A percentile compares a stretch with the other conserved stretches of the same genome.
These are phyloP conservation scores for Resseliella maxima DNA, from an alignment of 2,888 invertebrate genomes.

Conservation along the genomic window DNA sequence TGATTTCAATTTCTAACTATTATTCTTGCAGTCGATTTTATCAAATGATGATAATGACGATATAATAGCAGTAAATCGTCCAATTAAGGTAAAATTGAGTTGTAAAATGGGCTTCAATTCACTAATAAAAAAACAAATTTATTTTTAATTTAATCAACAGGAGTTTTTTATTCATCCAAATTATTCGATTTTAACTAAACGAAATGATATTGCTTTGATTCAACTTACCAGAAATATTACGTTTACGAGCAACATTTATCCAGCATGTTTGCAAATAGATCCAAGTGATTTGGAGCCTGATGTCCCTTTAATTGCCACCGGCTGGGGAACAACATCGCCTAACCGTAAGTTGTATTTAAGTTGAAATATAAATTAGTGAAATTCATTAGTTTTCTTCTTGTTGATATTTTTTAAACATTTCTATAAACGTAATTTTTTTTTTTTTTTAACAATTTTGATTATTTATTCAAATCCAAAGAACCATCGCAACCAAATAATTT, in stretches of 20 bases:
- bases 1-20: too few relatives aligned
- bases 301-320: conserved; percentile 59
- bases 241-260: conserved; percentile 58
- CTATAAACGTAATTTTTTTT: background rate
- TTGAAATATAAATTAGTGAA: background rate
- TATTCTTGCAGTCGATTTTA: too few relatives aligned
- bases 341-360: conserved; percentile 58
- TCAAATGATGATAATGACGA: too few relatives aligned
- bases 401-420: too few relatives aligned
- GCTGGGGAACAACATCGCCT: conserved; percentile 60
- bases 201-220: conserved; percentile 62
- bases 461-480: too few relatives aligned
- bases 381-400: too few relatives aligned
- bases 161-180: conserved; percentile 57
- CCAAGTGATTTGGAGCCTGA: conserved; percentile 57
- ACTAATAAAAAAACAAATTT: too few relatives aligned
- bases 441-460: background rate
- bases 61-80: too few relatives aligned
- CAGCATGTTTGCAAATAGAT: conserved; percentile 61
- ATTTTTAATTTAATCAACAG: background rate
- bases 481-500: conserved; percentile 56
- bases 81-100: conserved; percentile 57
- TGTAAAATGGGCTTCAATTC: too few relatives aligned
- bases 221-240: conserved; percentile 57
- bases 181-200: conserved; percentile 57